Evolutionary conservation across 1,140 invertebrate species (phyloP).

Genomic region (Octopus bimaculoides): DNA sequence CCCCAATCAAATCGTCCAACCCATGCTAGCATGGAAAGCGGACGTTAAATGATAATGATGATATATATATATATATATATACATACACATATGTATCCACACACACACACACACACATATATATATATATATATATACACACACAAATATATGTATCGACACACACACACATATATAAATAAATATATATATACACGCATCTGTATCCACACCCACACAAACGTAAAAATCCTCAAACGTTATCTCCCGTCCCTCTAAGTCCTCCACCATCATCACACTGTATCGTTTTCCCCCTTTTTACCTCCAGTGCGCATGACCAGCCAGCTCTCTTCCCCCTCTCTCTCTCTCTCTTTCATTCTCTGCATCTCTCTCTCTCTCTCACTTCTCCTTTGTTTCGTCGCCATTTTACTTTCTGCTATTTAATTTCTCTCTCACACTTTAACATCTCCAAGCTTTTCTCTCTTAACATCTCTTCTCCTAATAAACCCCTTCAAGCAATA

Average conservation of each 20-base stretch:
- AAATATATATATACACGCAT: background rate
- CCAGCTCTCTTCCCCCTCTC: background rate
- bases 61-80: too few species aligned
- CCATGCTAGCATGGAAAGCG: too few species aligned
- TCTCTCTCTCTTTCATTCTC: background rate
- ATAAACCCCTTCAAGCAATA: background rate
- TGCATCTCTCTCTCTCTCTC: background rate
- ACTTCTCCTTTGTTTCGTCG: background rate
- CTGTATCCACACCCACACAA: background rate
- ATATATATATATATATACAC: background rate
- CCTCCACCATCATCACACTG: background rate
- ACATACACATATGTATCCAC: background rate
- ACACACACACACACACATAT: background rate
- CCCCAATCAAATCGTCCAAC: too few species aligned
- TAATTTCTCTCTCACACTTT: background rate
- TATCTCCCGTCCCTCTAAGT: background rate
- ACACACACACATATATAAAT: background rate
- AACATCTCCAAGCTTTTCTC: slow-evolving; percentile 15
- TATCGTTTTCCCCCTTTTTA: background rate
- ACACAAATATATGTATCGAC: background rate
- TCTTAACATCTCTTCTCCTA: slow-evolving; percentile 31
- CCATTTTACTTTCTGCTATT: background rate
- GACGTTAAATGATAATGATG: too few species aligned
- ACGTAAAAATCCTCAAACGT: background rate
- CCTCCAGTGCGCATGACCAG: background rate